These are phyloP conservation scores for Siniperca scherzeri DNA, from an alignment of 2,797 vertebrate species.

Conservation along the genomic window DNA sequence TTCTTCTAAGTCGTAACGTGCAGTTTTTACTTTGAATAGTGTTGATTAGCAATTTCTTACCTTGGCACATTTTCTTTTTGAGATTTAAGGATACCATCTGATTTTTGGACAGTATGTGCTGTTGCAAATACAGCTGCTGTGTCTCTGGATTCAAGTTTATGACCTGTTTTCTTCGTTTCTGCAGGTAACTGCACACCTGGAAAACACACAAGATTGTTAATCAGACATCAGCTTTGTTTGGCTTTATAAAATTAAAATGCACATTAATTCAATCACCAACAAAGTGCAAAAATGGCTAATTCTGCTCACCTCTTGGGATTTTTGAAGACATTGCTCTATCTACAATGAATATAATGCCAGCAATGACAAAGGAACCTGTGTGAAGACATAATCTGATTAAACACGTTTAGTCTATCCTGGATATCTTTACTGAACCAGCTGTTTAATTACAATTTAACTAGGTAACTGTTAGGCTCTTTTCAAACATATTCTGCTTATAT, in stretches of 20 bases:
- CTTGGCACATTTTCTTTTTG: constrained; percentile 72
- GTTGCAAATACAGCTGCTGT: constrained; percentile 39
- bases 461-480: not conserved
- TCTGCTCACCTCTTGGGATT: constrained; percentile 72
- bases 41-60: constrained; percentile 40
- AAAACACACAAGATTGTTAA: not conserved
- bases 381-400: constrained; percentile 1
- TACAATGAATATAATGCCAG: not conserved
- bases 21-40: too few relatives aligned
- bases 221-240: not conserved
- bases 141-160: constrained; percentile 69
- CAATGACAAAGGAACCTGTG: constrained; percentile 21
- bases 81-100: constrained; percentile 58
- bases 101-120: constrained; percentile 39
- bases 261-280: not conserved
- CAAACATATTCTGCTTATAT: not conserved
- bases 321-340: constrained; percentile 70
- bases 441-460: not conserved
- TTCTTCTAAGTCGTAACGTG: not conserved
- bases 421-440: not conserved
- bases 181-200: constrained; percentile 42
- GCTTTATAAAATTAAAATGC: not conserved
- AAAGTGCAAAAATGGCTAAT: not conserved
- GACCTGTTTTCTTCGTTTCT: constrained; percentile 61
- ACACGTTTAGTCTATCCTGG: not conserved